Conservation (phyloP, 2,888 invertebrate genomes). For the Cephus rjabovi region DNA sequence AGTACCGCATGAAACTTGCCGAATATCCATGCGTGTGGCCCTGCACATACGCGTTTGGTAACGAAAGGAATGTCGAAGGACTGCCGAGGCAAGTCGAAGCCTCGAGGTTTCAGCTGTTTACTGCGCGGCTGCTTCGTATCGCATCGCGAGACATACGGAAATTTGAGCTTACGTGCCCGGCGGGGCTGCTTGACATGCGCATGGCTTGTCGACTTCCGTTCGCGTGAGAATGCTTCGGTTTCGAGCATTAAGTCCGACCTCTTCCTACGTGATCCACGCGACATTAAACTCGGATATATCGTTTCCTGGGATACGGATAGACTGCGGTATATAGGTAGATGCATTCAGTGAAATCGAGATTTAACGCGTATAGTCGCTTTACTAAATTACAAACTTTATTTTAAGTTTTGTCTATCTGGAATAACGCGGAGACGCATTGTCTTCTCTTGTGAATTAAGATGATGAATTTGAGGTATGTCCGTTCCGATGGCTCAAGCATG, state of each 20-base stretch:
- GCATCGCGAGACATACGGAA: conserved; percentile 31
- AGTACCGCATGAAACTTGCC: background rate
- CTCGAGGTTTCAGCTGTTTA: background rate
- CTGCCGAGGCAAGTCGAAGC: background rate
- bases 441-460: background rate
- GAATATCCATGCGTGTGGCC: background rate
- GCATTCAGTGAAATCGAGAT: background rate
- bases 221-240: conserved; percentile 35
- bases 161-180: conserved; percentile 26
- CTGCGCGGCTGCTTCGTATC: background rate
- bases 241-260: conserved; percentile 5
- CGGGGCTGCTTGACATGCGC: conserved; percentile 24
- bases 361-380: background rate
- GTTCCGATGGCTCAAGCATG: background rate
- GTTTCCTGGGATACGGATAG: background rate
- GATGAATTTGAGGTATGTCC: background rate
- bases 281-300: background rate
- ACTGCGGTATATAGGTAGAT: background rate
- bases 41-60: background rate
- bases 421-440: background rate
- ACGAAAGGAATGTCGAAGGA: background rate
- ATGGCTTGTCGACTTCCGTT: conserved; percentile 48
- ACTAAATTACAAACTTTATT: background rate
- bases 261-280: conserved; percentile 1
- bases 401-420: background rate